Conservation (phyloP, 2,888 invertebrate genomes). For the Polietes domitor region DNA sequence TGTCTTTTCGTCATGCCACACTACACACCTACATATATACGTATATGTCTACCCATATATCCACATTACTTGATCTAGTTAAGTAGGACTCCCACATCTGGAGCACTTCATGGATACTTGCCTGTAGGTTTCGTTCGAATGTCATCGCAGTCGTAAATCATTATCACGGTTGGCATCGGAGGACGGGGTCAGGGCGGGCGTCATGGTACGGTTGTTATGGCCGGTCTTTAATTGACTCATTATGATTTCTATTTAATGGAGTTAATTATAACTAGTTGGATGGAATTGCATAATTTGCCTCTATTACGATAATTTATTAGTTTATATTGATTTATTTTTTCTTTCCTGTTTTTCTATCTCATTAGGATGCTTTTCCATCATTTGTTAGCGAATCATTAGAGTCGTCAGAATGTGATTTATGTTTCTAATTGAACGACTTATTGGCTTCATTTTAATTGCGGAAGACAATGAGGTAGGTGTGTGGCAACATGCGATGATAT, state of each 20-base stretch:
- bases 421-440: neutral
- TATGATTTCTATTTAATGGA: constrained; percentile 10
- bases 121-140: neutral
- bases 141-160: constrained; percentile 1
- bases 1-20: no score
- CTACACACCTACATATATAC: no score
- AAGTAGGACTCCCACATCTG: neutral
- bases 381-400: neutral
- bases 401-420: neutral
- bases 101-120: neutral
- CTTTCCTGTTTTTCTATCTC: neutral
- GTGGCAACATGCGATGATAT: no score
- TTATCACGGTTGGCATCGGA: neutral
- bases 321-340: neutral
- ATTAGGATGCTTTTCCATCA: neutral
- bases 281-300: neutral
- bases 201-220: neutral
- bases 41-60: no score
- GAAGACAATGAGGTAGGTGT: no score
- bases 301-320: constrained; percentile 1
- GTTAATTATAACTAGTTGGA: constrained; percentile 1
- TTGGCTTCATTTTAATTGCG: neutral
- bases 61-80: no score
- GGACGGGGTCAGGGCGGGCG: neutral
- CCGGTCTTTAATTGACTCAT: constrained; percentile 23